Evolutionary conservation across 2,113 vertebrate species (phyloP).

Genomic region (Gallinago undulata): DNA sequence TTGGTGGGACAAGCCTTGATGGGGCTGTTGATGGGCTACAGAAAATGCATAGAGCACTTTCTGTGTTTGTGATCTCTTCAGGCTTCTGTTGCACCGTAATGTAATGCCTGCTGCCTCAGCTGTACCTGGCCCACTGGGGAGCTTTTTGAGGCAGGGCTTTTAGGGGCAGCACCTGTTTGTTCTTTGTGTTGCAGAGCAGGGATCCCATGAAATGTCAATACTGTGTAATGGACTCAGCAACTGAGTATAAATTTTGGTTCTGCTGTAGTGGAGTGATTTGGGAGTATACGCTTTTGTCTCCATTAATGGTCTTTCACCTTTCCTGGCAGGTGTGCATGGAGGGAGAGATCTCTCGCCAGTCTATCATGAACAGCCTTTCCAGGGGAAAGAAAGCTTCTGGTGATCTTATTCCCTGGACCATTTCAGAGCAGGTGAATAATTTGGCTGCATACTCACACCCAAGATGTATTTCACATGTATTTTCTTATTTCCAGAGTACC

Average conservation of each 20-base stretch:
- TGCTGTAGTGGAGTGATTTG: neutral
- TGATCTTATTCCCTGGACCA: conserved; percentile 96
- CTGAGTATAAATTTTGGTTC: neutral
- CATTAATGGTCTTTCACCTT: neutral
- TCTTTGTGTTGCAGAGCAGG: neutral
- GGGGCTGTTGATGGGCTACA: neutral
- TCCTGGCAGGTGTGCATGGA: conserved; percentile 89
- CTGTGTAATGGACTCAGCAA: neutral
- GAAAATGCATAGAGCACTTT: neutral
- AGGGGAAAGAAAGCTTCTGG: conserved; percentile 96
- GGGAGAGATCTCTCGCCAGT: conserved; percentile 94
- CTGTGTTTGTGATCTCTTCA: neutral
- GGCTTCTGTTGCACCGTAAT: neutral
- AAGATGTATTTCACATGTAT: neutral
- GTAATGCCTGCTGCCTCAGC: fast-evolving
- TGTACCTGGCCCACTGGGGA: neutral
- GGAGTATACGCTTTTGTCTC: neutral
- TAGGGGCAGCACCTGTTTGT: neutral
- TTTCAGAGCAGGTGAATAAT: conserved; percentile 90
- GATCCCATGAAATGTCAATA: neutral
- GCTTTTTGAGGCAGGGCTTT: neutral
- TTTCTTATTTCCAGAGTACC: neutral
- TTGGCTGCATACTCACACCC: neutral
- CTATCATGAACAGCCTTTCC: conserved; percentile 92
- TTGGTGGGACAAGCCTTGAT: neutral